phyloP scores from a whole-genome alignment of 2,888 invertebrate species.

The Microplitis deprimator region DNA sequence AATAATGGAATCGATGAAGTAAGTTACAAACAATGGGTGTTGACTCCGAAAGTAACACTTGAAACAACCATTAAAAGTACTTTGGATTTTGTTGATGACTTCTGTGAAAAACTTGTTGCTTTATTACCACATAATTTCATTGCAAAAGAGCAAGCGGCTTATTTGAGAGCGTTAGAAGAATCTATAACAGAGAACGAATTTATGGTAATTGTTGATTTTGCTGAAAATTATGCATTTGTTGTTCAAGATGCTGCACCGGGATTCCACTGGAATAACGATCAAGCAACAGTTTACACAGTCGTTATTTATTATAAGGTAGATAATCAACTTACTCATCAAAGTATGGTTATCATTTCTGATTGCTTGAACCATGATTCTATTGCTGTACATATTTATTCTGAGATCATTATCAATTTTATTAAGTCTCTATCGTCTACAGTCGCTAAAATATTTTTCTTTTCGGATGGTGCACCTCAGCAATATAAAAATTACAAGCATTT shows the following conservation, averaged over 20 bases:
- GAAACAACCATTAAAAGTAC: conserved; percentile 37
- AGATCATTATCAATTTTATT: no score
- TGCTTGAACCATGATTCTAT: conserved; percentile 46
- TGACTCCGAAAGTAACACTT: conserved; percentile 37
- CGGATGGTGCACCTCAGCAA: neutral
- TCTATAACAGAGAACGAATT: no score
- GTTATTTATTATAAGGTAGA: conserved; percentile 47
- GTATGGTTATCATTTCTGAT: conserved; percentile 51
- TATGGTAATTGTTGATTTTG: conserved; percentile 47
- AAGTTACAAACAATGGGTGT: conserved; percentile 42
- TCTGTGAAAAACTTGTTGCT: conserved; percentile 39
- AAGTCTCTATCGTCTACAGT: no score
- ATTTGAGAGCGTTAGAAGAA: no score
- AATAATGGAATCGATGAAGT: conserved; percentile 40
- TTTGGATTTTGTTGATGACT: conserved; percentile 41
- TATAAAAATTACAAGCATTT: conserved; percentile 39
- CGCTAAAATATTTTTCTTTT: no score
- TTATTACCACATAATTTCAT: conserved; percentile 37
- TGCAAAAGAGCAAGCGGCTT: no score
- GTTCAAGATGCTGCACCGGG: conserved; percentile 45
- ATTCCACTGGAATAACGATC: conserved; percentile 51
- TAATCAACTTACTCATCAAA: conserved; percentile 40
- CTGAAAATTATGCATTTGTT: conserved; percentile 54
- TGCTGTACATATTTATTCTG: neutral
- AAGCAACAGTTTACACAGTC: conserved; percentile 49